Percentiles rank a stretch among this genome's conserved stretches.
These are phyloP conservation scores for Sebastes minor DNA, from an alignment of 2,797 vertebrate genomes.

Conservation along the genomic window DNA sequence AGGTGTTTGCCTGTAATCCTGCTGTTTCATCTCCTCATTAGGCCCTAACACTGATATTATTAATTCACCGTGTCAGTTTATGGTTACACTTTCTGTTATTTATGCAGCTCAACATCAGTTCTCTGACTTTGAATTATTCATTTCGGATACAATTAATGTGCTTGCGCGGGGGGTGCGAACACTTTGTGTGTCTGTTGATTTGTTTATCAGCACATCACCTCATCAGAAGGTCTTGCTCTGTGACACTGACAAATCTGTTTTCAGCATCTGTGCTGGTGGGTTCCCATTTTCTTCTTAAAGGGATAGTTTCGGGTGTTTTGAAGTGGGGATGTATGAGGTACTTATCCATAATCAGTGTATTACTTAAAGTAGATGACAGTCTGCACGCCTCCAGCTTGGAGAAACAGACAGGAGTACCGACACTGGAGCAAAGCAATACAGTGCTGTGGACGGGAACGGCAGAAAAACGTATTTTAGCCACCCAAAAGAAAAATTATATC, in stretches of 20 bases:
- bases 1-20: constrained; percentile 52
- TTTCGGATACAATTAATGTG: constrained; percentile 65
- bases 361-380: background rate
- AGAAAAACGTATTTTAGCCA: too few species aligned
- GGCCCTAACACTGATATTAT: constrained; percentile 55
- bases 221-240: constrained; percentile 39
- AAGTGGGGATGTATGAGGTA: background rate
- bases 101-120: constrained; percentile 68
- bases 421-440: too few species aligned
- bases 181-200: constrained; percentile 41
- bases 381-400: background rate
- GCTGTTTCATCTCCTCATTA: constrained; percentile 60
- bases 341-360: background rate
- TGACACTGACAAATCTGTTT: constrained; percentile 21
- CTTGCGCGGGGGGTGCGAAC: background rate
- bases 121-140: constrained; percentile 79
- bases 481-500: too few species aligned
- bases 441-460: too few species aligned
- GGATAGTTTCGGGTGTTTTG: background rate
- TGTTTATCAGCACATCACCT: constrained; percentile 52
- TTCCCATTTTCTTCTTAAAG: background rate
- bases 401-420: too few species aligned
- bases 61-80: constrained; percentile 70
- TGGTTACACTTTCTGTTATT: constrained; percentile 75
- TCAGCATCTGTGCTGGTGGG: background rate